Percentiles rank a stretch among this genome's conserved stretches.
Evolutionary conservation across 2,113 vertebrate genomes (phyloP).

Genomic region (Astur gentilis): DNA sequence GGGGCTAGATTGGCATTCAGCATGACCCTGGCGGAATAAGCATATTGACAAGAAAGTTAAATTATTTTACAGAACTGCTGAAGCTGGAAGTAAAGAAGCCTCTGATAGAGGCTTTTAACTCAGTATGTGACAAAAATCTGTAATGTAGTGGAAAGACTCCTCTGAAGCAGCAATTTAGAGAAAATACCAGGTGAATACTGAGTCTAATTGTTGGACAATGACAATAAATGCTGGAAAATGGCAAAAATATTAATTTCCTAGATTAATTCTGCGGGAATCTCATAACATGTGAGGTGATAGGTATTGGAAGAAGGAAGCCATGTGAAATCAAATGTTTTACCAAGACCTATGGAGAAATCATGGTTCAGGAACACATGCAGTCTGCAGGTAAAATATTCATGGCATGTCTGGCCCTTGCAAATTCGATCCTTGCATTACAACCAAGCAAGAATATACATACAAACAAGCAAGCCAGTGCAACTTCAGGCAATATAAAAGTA

Average conservation of each 20-base stretch:
- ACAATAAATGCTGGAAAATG: not conserved
- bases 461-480: not conserved
- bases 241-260: not conserved
- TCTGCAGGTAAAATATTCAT: not conserved
- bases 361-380: not conserved
- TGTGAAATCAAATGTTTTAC: not conserved
- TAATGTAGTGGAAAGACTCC: not conserved
- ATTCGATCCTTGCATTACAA: not conserved
- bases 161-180: not conserved
- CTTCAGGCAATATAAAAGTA: not conserved
- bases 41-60: conserved; percentile 39
- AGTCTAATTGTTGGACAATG: not conserved
- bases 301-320: not conserved
- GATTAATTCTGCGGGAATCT: not conserved
- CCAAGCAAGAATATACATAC: not conserved
- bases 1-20: not conserved
- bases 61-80: conserved; percentile 40
- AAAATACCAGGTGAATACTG: not conserved
- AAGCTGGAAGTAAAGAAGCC: conserved; percentile 8
- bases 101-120: conserved; percentile 42
- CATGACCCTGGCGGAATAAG: not conserved
- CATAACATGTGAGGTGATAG: not conserved
- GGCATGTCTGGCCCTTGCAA: not conserved
- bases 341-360: not conserved
- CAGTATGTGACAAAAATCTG: conserved; percentile 26